These are phyloP conservation scores for Solenopsis invicta DNA, from an alignment of 1,140 invertebrate genomes.

Conservation along the genomic window DNA sequence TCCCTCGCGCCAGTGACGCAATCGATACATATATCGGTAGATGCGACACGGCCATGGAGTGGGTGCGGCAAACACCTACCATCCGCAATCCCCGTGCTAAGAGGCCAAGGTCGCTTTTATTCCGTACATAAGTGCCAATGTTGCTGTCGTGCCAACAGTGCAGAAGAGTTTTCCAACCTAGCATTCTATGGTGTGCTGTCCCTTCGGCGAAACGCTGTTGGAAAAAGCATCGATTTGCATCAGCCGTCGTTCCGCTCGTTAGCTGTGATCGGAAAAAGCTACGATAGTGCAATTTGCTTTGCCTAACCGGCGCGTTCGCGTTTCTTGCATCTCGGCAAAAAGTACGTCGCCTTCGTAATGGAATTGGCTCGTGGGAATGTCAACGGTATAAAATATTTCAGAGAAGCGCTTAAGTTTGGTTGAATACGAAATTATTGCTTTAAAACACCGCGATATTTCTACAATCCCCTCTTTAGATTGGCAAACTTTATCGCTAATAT, in stretches of 20 bases:
- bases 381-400: constrained; percentile 46
- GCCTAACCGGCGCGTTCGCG: neutral
- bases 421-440: constrained; percentile 26
- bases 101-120: constrained; percentile 73
- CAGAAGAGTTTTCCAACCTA: constrained; percentile 22
- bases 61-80: constrained; percentile 42
- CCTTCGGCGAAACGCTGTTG: neutral
- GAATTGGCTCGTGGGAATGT: constrained; percentile 33
- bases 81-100: constrained; percentile 62
- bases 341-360: constrained; percentile 41
- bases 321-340: constrained; percentile 32
- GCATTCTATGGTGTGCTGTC: neutral
- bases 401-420: neutral
- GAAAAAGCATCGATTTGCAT: constrained; percentile 53
- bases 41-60: constrained; percentile 31
- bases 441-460: neutral
- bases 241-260: constrained; percentile 45
- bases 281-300: constrained; percentile 52
- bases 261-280: constrained; percentile 30
- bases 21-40: constrained; percentile 48
- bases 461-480: neutral
- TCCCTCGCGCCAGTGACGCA: constrained; percentile 11
- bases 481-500: neutral
- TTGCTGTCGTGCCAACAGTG: constrained; percentile 44
- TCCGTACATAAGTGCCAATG: constrained; percentile 27